These are phyloP conservation scores for Miopithecus talapoin DNA, from an alignment of 2,797 vertebrate genomes.

Conservation along the genomic window DNA sequence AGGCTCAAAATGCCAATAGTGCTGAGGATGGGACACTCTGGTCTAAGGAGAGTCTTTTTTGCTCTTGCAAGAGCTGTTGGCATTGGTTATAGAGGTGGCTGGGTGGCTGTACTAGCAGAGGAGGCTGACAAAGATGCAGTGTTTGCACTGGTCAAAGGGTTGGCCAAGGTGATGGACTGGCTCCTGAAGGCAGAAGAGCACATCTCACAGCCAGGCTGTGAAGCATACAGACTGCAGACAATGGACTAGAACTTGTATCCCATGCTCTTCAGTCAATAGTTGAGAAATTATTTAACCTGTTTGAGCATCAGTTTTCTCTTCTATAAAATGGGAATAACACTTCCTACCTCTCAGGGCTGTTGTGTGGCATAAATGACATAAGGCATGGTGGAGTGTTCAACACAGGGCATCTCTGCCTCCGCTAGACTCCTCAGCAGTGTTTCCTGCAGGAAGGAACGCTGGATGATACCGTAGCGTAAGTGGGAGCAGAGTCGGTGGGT, in stretches of 20 bases:
- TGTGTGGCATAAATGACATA: too few relatives aligned
- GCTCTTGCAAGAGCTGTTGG: not conserved
- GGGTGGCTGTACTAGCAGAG: not conserved
- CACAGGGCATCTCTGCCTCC: not conserved
- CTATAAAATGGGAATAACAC: not conserved
- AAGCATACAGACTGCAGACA: not conserved
- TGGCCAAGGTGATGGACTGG: not conserved
- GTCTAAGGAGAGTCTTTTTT: not conserved
- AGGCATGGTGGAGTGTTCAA: fast-evolving
- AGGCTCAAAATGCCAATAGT: not conserved
- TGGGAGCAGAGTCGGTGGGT: not conserved
- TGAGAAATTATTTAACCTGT: not conserved
- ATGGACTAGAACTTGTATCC: not conserved
- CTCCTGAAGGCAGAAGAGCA: not conserved
- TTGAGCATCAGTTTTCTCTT: not conserved
- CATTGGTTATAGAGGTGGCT: not conserved
- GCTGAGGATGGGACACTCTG: not conserved
- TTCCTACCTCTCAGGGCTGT: not conserved
- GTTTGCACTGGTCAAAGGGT: not conserved
- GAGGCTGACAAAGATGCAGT: not conserved
- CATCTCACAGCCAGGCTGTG: not conserved
- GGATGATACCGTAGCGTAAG: not conserved
- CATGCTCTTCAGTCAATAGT: not conserved
- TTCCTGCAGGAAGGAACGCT: not conserved
- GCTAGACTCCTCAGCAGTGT: not conserved